These are phyloP conservation scores for Fregata magnificens DNA, from an alignment of 2,113 vertebrate genomes.

Conservation along the genomic window DNA sequence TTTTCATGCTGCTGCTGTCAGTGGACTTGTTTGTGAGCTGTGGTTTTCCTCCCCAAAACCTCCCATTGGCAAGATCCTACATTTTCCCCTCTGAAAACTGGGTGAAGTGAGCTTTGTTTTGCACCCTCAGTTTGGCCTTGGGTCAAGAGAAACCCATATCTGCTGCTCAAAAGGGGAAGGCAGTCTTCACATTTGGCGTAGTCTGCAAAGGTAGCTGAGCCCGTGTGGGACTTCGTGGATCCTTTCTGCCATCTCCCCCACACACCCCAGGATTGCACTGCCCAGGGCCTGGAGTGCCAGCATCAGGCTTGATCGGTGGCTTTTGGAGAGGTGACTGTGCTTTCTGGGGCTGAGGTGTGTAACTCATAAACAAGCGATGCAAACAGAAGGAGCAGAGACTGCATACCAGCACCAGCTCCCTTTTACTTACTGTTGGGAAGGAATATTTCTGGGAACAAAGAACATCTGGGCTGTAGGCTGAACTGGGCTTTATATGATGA, in stretches of 20 bases:
- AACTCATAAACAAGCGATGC: not conserved
- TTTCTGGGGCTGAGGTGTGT: not conserved
- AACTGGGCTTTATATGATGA: constrained; percentile 47
- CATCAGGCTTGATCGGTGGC: not conserved
- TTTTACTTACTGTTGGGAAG: constrained; percentile 30
- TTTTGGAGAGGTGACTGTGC: not conserved
- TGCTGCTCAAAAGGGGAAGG: not conserved
- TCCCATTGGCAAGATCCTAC: not conserved
- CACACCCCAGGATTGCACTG: not conserved
- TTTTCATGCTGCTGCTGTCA: not conserved
- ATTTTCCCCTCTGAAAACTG: not conserved
- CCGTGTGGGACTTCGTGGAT: fast-evolving
- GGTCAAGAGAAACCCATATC: not conserved
- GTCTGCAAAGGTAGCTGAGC: not conserved
- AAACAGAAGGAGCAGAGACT: not conserved
- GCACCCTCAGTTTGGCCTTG: not conserved
- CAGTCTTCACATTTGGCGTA: not conserved
- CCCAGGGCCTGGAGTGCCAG: not conserved
- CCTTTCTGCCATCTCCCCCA: not conserved
- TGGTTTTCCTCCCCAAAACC: not conserved
- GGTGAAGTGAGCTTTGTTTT: not conserved
- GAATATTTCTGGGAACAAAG: constrained; percentile 67
- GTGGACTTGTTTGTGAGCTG: not conserved
- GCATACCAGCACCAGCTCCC: not conserved
- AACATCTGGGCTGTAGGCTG: constrained; percentile 62